Base-by-base conservation (phyloP, 1,140 invertebrate genomes). In the Liolophura sinensis region DNA sequence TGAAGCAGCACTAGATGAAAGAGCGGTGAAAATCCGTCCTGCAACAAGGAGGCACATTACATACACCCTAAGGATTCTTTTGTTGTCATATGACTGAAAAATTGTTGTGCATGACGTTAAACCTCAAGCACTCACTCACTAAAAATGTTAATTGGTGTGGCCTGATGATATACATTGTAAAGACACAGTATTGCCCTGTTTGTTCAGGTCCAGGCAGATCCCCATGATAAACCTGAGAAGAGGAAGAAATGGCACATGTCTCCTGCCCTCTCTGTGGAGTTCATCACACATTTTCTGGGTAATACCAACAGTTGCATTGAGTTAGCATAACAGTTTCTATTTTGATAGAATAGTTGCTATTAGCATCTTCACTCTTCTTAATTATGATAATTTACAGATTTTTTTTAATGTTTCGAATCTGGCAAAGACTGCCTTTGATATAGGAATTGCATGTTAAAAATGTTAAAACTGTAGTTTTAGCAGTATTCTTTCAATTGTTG, bases 161-260 rank as follows among this genome's bases (percentile, higher is more conserved):
- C n/a, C n/a, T n/a, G n/a, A n/a, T n/a, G n/a, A n/a, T n/a, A n/a
- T n/a, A n/a, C n/a, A n/a, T n/a, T n/a, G n/a, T n/a, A n/a, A n/a
- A n/a, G n/a, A n/a, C n/a, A n/a, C n/a, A n/a, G n/a, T n/a, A n/a
- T n/a, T n/a, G n/a, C 31, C 31, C 3, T 40, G 3, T 40, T 3
- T 40, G 31, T 40, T 40, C 59, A 72, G 70, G 64, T 66, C 58
- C 63, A 65, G 22, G 62, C 54, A 63, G 72, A 52, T n/a, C 65
- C 60, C n/a, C 60, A 67, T 51, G 78, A 80, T 47, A 82, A 80
- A 63, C 72, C 72, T 47, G 78, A 82, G 62, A 64, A 72, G 12
- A 89, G 90, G 11, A 95, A 94, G 76, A 96, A 96, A 75, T 96
- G 95, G 92, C 93, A 97, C 79, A 92, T 97, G 60, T 90, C 93